Percentiles rank a stretch among this genome's conserved stretches.
Conservation (phyloP, 2,113 vertebrate genomes). For the Bos indicus region DNA sequence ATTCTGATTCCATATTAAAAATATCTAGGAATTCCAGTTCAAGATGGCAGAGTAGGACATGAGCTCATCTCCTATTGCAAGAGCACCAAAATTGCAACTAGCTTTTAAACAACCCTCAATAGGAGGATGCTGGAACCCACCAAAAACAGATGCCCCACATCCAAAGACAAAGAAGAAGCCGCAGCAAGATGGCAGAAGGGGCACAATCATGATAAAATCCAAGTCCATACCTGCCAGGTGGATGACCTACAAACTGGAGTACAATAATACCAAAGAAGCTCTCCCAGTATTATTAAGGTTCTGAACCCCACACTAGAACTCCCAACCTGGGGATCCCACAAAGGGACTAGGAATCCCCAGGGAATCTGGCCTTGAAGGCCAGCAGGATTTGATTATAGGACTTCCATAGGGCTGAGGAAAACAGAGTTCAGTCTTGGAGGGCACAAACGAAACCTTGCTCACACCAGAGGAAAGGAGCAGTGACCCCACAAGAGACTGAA, state of each 20-base stretch:
- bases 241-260: not conserved
- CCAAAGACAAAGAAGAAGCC: not conserved
- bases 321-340: not conserved
- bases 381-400: not conserved
- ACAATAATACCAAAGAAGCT: not conserved
- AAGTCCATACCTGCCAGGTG: not conserved
- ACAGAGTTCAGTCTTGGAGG: not conserved
- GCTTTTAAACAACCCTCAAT: not conserved
- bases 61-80: not conserved
- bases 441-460: not conserved
- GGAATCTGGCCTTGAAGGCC: not conserved
- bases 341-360: not conserved
- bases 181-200: not conserved
- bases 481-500: not conserved
- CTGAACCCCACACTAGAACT: not conserved
- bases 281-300: not conserved
- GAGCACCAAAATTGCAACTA: not conserved
- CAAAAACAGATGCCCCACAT: not conserved
- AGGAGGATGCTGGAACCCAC: not conserved
- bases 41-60: not conserved
- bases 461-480: not conserved
- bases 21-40: not conserved
- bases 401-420: not conserved
- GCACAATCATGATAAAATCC: not conserved
- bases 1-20: not conserved